A percentile compares a stretch with the other conserved stretches of the same genome.
These are phyloP conservation scores for Actinopyga echinites DNA, from an alignment of 53 echinoderm and acorn worm genomes.

Conservation along the genomic window DNA sequence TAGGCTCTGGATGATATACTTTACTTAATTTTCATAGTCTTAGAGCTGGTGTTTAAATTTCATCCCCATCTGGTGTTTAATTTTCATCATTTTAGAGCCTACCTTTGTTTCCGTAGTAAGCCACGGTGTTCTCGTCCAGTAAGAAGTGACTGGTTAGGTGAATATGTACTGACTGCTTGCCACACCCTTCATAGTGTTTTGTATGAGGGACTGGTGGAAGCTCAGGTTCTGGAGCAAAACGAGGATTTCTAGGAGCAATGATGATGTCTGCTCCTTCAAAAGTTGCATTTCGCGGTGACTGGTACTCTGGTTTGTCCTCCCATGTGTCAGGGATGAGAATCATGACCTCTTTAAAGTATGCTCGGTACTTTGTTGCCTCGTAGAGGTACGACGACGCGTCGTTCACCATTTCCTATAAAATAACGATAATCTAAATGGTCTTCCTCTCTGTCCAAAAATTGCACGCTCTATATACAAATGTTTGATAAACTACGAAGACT, in stretches of 20 bases:
- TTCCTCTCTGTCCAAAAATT: too few relatives aligned
- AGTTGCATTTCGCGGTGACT: conserved; percentile 8
- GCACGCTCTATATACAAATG: too few relatives aligned
- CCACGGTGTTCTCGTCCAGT: not conserved
- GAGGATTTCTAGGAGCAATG: conserved; percentile 14
- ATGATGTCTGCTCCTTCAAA: conserved; percentile 41
- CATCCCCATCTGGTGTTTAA: too few relatives aligned
- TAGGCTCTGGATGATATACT: too few relatives aligned
- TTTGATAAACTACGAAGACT: too few relatives aligned
- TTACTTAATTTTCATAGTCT: too few relatives aligned
- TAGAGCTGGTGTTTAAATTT: too few relatives aligned
- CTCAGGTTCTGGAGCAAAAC: not conserved
- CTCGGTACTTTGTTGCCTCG: conserved; percentile 49
- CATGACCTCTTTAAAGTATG: conserved; percentile 47
- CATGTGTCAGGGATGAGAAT: conserved; percentile 62
- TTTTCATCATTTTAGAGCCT: too few relatives aligned
- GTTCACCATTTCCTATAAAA: conserved; percentile 40
- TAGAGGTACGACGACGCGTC: conserved; percentile 47
- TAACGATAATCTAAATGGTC: too few relatives aligned
- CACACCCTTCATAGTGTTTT: conserved; percentile 73
- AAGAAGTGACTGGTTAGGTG: conserved; percentile 61
- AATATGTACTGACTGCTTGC: conserved; percentile 55
- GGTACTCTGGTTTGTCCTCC: conserved; percentile 23
- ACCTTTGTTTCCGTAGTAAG: conserved; percentile 63
- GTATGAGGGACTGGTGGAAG: conserved; percentile 54